Conservation (phyloP, 2,888 invertebrate species). For the Odontocerum albicorne region DNA sequence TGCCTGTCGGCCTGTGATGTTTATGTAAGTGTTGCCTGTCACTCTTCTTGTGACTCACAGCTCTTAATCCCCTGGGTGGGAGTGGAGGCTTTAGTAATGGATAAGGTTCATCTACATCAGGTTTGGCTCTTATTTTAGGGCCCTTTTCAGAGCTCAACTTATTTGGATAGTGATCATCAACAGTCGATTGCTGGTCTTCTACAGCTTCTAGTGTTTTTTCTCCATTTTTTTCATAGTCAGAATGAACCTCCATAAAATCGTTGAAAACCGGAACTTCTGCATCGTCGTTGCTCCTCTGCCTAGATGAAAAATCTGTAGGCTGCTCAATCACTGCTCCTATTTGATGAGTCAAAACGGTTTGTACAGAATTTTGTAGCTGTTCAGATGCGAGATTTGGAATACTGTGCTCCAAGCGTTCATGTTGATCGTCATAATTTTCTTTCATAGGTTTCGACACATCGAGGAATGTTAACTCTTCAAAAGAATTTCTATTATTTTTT, state of each 20-base stretch:
- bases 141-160: conserved; percentile 22
- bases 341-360: conserved; percentile 42
- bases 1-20: conserved; percentile 35
- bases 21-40: no score
- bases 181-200: background rate
- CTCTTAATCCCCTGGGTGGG: conserved; percentile 40
- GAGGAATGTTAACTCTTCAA: conserved; percentile 1
- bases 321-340: conserved; percentile 56
- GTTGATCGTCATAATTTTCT: background rate
- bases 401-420: background rate
- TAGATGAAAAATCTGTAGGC: conserved; percentile 17
- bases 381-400: conserved; percentile 27
- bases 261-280: conserved; percentile 4
- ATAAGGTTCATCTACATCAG: conserved; percentile 49
- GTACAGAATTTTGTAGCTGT: conserved; percentile 26
- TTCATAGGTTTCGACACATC: background rate
- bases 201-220: background rate
- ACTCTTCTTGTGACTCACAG: conserved; percentile 38
- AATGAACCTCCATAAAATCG: background rate
- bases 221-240: conserved; percentile 18
- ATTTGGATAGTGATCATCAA: conserved; percentile 12
- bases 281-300: conserved; percentile 19
- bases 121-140: conserved; percentile 17
- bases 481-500: conserved; percentile 4
- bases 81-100: conserved; percentile 54